phyloP scores from a whole-genome alignment of 2,797 vertebrate genomes.

The Ctenosaura bakeri region DNA sequence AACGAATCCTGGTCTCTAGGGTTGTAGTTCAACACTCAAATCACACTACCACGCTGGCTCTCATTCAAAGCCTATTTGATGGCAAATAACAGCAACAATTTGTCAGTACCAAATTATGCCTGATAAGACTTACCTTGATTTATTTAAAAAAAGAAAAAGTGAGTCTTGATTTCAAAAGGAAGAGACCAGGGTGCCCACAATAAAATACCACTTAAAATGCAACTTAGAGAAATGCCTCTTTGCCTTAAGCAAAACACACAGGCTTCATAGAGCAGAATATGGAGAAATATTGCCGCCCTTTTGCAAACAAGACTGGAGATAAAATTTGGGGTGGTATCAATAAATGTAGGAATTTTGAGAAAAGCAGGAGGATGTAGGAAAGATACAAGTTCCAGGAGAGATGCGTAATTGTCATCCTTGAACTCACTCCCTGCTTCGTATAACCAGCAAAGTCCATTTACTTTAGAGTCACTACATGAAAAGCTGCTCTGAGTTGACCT shows the following conservation, averaged over 20 bases:
- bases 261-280: neutral
- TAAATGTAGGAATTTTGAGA: neutral
- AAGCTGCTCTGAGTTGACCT: neutral
- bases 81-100: no score
- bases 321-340: neutral
- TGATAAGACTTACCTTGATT: neutral
- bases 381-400: neutral
- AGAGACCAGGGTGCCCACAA: no score
- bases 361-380: neutral
- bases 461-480: neutral
- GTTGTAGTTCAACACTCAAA: no score
- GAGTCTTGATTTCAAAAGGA: no score
- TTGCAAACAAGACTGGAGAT: neutral
- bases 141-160: no score
- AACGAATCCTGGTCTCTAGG: no score
- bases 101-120: neutral
- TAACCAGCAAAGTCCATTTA: constrained; percentile 25
- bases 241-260: neutral
- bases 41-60: no score
- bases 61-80: no score
- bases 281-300: neutral
- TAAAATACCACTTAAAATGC: neutral
- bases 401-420: neutral
- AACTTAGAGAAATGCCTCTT: neutral
- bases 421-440: neutral